Evolutionary conservation across 2,888 invertebrate genomes (phyloP).

Genomic region (Argyra leucocephala): DNA sequence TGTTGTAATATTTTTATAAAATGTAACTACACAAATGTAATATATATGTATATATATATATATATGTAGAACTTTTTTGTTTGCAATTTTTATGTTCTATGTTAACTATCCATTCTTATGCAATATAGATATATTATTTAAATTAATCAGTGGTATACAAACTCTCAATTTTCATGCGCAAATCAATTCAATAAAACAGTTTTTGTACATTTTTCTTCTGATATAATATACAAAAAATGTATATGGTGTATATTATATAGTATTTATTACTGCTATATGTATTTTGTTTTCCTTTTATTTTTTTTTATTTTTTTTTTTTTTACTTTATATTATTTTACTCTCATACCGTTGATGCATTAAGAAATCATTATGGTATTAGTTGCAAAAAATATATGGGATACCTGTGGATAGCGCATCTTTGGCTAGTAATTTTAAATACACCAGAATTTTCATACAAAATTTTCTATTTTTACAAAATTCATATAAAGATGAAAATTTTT

Average conservation of each 20-base stretch:
- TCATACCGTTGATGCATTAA: constrained; percentile 9
- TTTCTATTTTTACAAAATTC: neutral
- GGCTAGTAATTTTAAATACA: neutral
- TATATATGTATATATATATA: neutral
- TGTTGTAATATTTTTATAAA: neutral
- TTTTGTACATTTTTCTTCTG: neutral
- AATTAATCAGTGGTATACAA: neutral
- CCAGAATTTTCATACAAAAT: neutral
- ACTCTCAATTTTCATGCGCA: constrained; percentile 11
- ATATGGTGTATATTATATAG: neutral
- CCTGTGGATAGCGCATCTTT: constrained; percentile 9
- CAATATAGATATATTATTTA: neutral
- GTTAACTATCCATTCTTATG: too few species aligned
- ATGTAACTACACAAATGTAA: neutral
- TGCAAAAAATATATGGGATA: constrained; percentile 11
- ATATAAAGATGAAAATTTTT: too few species aligned
- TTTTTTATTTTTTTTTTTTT: neutral
- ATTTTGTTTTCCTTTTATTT: neutral
- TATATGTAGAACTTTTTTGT: too few species aligned
- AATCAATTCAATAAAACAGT: constrained; percentile 8
- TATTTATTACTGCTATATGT: neutral
- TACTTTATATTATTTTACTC: neutral
- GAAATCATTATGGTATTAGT: constrained; percentile 10
- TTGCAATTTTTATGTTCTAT: too few species aligned
- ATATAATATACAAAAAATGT: too few species aligned